Conservation (phyloP, 2,888 invertebrate genomes). For the Mystacides longicornis region DNA sequence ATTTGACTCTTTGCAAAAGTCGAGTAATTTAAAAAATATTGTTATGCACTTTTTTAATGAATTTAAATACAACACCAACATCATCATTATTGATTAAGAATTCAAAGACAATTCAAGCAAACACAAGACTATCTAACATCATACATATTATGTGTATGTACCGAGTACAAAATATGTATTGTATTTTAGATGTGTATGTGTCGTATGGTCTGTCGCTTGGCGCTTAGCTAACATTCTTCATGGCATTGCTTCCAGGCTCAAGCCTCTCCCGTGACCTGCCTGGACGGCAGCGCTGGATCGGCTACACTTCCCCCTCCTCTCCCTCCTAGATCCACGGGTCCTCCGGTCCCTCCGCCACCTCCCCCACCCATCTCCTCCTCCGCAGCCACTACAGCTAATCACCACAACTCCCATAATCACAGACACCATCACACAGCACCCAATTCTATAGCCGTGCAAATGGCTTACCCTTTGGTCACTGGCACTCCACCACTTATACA, state of each 20-base stretch:
- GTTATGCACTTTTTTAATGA: too few species aligned
- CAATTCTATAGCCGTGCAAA: constrained; percentile 57
- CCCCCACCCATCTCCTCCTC: constrained; percentile 25
- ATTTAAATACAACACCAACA: too few species aligned
- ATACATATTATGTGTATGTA: too few species aligned
- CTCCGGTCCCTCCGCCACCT: constrained; percentile 13
- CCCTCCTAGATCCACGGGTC: constrained; percentile 12
- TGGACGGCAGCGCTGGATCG: constrained; percentile 15
- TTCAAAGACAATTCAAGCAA: too few species aligned
- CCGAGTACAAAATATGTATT: too few species aligned
- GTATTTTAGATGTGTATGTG: too few species aligned
- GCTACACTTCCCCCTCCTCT: constrained; percentile 16
- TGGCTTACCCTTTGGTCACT: constrained; percentile 57
- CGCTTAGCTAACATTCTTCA: background rate
- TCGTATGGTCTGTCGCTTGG: background rate
- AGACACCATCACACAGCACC: constrained; percentile 33
- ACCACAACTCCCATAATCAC: constrained; percentile 16
- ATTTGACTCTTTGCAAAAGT: too few species aligned
- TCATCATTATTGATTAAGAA: too few species aligned
- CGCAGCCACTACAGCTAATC: constrained; percentile 24
- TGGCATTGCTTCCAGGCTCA: constrained; percentile 8
- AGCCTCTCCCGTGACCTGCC: constrained; percentile 21
- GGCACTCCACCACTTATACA: constrained; percentile 39
- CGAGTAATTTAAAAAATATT: too few species aligned
- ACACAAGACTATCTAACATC: too few species aligned